Evolutionary conservation across 2,797 vertebrate genomes (phyloP), one percentile per base, ranked within the genome.

Genomic region (Danio kyathit): DNA sequence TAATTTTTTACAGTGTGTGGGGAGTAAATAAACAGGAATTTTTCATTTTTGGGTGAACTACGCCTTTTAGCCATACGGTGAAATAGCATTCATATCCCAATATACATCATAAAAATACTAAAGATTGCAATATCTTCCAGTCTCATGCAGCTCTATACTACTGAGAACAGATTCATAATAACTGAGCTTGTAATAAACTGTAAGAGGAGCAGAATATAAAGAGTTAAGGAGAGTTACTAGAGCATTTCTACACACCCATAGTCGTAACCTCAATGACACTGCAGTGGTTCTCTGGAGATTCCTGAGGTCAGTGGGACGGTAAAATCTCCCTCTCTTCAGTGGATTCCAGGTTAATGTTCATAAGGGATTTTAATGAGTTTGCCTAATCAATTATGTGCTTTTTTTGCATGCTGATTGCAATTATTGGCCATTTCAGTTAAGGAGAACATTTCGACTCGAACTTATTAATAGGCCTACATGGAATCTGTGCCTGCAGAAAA

Each of bases 261-360:
- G 74, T 76, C 6, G 49, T 66, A 76, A 65, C 74, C 63, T 66
- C 40, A 66, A 66, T 56, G 74, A 76, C 74, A 66, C 74, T 56
- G 51, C 40, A 7, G 49, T 12, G 63, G 40, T 46, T n/a, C 63
- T 67, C 63, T 13, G 5, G 13, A 48, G 75, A 77, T 77, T 57
- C 52, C 40, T 66, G 63, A 67, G 75, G 51, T 77, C 63, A 77
- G 51, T 57, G 64, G 51, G 41, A 57, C 49, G 13, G 63, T 17
- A 46, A 76, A n/a, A 46, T 57, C 7, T 44, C 10, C 19, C 16
- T 38, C 60, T 52, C 63, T 38, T 29, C 29, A 43, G 41, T 5
- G 38, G 38, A 38, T 38, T 43, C 51, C 63, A 44, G 63, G 75
- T 67, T 67, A 57, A 77, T 77, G 41, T 66, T 77, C 74, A 76